These are phyloP conservation scores for Diaperis boleti DNA, from an alignment of 2,888 invertebrate genomes.

Conservation along the genomic window DNA sequence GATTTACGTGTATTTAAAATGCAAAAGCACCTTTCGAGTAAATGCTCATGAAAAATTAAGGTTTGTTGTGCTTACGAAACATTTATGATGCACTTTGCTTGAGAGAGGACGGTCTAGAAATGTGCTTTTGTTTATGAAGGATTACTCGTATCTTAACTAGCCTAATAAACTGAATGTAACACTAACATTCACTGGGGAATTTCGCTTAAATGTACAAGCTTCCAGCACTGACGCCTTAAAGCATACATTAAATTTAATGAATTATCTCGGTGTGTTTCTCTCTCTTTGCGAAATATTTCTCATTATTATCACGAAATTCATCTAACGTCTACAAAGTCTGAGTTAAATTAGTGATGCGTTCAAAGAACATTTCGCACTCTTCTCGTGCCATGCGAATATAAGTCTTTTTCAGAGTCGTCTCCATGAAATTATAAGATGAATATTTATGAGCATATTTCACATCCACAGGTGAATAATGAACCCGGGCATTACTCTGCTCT, in stretches of 20 bases:
- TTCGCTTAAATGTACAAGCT: constrained; percentile 43
- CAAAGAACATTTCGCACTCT: constrained; percentile 36
- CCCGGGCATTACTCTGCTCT: constrained; percentile 19
- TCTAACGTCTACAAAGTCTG: constrained; percentile 39
- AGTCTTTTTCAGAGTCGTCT: constrained; percentile 23
- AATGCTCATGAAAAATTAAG: constrained; percentile 21
- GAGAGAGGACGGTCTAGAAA: constrained; percentile 27
- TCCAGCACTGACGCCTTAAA: constrained; percentile 46
- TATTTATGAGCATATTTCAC: constrained; percentile 33
- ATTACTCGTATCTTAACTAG: constrained; percentile 47
- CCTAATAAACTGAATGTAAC: constrained; percentile 48
- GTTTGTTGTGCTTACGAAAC: constrained; percentile 10
- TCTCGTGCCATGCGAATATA: constrained; percentile 25
- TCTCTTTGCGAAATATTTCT: constrained; percentile 46
- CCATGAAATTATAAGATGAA: constrained; percentile 24
- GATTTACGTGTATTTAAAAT: background rate
- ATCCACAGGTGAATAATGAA: constrained; percentile 32
- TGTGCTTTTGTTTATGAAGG: constrained; percentile 48
- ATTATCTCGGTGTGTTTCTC: constrained; percentile 46
- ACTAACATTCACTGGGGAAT: constrained; percentile 46
- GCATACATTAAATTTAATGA: constrained; percentile 52
- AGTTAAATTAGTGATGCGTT: constrained; percentile 39
- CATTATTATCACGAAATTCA: constrained; percentile 46
- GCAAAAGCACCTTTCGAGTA: background rate
- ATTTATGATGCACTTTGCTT: constrained; percentile 45